Conservation (phyloP, 2,113 vertebrate species). For the Equus quagga region DNA sequence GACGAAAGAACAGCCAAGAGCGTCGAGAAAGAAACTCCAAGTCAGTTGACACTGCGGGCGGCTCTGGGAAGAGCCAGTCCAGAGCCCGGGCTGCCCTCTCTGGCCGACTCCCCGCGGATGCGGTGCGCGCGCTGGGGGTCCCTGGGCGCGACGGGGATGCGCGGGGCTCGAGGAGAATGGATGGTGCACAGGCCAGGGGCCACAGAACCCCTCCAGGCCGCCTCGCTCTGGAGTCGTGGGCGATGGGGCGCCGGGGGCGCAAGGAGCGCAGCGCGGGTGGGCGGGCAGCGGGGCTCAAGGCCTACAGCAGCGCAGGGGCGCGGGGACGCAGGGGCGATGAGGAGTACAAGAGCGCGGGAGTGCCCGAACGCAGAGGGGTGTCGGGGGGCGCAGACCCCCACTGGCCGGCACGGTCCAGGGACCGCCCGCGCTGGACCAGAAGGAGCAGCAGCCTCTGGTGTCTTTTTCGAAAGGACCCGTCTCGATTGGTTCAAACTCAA, state of each 20-base stretch:
- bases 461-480: not conserved
- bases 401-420: accelerated
- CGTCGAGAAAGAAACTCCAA: accelerated
- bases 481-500: not conserved
- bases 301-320: not conserved
- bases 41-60: too few species aligned
- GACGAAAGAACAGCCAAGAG: not conserved
- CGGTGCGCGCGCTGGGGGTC: constrained; percentile 66
- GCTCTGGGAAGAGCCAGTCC: not conserved
- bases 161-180: not conserved
- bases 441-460: accelerated
- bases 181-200: constrained; percentile 36
- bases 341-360: not conserved
- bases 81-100: accelerated
- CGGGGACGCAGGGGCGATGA: not conserved
- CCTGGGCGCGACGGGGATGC: constrained; percentile 64
- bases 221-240: constrained; percentile 73
- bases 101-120: constrained; percentile 15
- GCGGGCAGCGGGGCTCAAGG: accelerated
- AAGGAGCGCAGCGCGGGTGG: accelerated
- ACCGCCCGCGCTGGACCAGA: accelerated
- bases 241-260: not conserved
- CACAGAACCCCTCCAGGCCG: constrained; percentile 56
- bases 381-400: accelerated
- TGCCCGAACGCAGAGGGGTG: not conserved